Evolutionary conservation across 2,888 invertebrate genomes (phyloP), one percentile per base, ranked within the genome.

Genomic region (Harmothoe impar): DNA sequence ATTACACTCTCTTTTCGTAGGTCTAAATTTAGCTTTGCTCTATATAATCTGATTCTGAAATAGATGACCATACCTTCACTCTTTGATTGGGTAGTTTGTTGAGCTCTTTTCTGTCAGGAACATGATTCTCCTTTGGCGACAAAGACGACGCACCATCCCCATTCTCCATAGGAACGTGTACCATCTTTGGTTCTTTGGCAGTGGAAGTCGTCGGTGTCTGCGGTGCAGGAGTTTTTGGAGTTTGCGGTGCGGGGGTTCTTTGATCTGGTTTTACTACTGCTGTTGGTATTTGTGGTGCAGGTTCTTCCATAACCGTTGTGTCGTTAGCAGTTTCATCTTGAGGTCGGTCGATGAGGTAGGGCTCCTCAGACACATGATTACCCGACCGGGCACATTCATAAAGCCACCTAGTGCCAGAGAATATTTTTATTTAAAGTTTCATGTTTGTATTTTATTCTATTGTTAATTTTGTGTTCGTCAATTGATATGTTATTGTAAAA

Each of bases 371-470:
- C 0, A 97, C 96, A 77, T 96, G 96, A 23, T 94, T 94, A 0
- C 97, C 97, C 0, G 96, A 94, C 78, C 94, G 94, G 23, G 97
- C 97, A 95, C 98, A 98, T 43, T 97, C 97, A 81, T 97, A 94
- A 88, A 98, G 95, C 98, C 98, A 99, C 31, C 95, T 95, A 92
- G 43, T 43, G 43, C 10, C 10, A 10, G 43, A 43, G 43, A 10
- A 43, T 43, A 43, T 43, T n/a, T n/a, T n/a, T 43, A 43, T 43
- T 43, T 43, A 7, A 43, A 43, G 3, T 10, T 43, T 43, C 43
- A 10, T 43, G 43, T 43, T 43, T 43, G 43, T 43, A 43, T 43
- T 43, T 43, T n/a, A n/a, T n/a, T n/a, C n/a, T n/a, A n/a, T n/a
- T n/a, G n/a, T n/a, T n/a, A n/a, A n/a, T n/a, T n/a, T n/a, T n/a